phyloP scores from a whole-genome alignment of 2,797 vertebrate genomes.

The Sebastes miniatus region DNA sequence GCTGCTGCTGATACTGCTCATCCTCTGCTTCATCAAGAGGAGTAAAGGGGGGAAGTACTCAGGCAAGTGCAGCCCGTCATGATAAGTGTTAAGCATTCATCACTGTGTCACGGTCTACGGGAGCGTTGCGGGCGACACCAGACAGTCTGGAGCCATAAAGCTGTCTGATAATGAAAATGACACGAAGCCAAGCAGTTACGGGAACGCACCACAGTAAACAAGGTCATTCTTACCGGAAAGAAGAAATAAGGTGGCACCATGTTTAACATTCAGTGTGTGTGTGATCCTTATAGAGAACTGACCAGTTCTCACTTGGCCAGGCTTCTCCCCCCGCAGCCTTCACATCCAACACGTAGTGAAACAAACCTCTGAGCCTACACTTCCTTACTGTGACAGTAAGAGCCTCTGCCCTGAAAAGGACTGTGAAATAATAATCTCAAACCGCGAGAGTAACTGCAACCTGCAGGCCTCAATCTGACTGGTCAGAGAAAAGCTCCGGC shows the following conservation, averaged over 20 bases:
- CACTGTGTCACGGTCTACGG: slow-evolving; percentile 1
- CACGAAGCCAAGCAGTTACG: not conserved
- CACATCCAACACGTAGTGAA: slow-evolving; percentile 3
- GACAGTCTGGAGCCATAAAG: slow-evolving; percentile 28
- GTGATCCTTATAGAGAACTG: not conserved
- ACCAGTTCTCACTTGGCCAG: not conserved
- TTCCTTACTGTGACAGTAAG: slow-evolving; percentile 12
- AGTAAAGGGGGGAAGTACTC: slow-evolving; percentile 96
- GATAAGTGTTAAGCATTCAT: not conserved
- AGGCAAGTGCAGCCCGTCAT: slow-evolving; percentile 68
- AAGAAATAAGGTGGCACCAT: not conserved
- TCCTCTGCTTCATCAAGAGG: slow-evolving; percentile 93
- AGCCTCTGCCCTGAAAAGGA: slow-evolving; percentile 8
- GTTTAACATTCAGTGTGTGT: slow-evolving; percentile 12
- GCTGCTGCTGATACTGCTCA: slow-evolving; percentile 87
- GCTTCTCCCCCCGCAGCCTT: not conserved
- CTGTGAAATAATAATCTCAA: slow-evolving; percentile 35
- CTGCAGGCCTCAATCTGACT: slow-evolving; percentile 18
- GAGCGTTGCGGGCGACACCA: not conserved
- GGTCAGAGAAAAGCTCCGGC: slow-evolving; percentile 2
- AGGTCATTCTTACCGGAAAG: slow-evolving; percentile 20
- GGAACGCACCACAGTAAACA: slow-evolving; percentile 29
- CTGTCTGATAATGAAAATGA: slow-evolving; percentile 30
- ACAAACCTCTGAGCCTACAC: slow-evolving; percentile 1
- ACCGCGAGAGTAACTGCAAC: not conserved